Conservation (phyloP, 1,140 invertebrate genomes). For the Parapsyche elsis region DNA sequence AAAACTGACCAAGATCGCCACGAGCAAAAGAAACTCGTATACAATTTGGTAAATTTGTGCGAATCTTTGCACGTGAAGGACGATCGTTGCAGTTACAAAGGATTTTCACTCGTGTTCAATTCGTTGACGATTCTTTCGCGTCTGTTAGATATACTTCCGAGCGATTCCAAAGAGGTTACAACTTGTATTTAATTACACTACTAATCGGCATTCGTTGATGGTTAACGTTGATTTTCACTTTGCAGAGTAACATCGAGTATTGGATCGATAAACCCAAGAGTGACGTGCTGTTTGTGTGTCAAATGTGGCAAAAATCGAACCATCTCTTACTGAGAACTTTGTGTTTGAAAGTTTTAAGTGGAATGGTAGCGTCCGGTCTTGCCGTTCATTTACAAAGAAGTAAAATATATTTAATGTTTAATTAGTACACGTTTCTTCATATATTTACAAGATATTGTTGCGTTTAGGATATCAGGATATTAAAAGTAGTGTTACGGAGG, state of each 20-base stretch:
- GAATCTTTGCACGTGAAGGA: constrained; percentile 39
- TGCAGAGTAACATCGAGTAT: neutral
- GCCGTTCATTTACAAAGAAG: constrained; percentile 41
- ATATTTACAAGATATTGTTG: constrained; percentile 17
- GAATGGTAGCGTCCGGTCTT: constrained; percentile 36
- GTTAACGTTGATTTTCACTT: neutral
- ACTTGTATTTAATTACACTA: neutral
- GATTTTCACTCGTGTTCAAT: constrained; percentile 48
- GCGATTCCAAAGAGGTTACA: constrained; percentile 29
- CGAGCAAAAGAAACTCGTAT: neutral
- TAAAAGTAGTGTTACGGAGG: constrained; percentile 22
- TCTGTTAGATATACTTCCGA: constrained; percentile 39
- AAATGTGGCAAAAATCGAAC: constrained; percentile 37
- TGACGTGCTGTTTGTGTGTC: constrained; percentile 43
- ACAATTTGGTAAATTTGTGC: constrained; percentile 18
- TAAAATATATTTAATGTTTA: constrained; percentile 41
- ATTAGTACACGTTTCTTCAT: constrained; percentile 5
- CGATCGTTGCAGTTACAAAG: constrained; percentile 47
- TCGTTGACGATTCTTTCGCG: constrained; percentile 44
- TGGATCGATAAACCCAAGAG: constrained; percentile 35
- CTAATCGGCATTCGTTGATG: neutral
- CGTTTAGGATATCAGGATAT: constrained; percentile 37
- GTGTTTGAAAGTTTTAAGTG: constrained; percentile 48
- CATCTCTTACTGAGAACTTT: constrained; percentile 46
- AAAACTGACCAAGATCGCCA: neutral